Evolutionary conservation across 2,888 invertebrate species (phyloP).

Genomic region (Drosophila pegasa): DNA sequence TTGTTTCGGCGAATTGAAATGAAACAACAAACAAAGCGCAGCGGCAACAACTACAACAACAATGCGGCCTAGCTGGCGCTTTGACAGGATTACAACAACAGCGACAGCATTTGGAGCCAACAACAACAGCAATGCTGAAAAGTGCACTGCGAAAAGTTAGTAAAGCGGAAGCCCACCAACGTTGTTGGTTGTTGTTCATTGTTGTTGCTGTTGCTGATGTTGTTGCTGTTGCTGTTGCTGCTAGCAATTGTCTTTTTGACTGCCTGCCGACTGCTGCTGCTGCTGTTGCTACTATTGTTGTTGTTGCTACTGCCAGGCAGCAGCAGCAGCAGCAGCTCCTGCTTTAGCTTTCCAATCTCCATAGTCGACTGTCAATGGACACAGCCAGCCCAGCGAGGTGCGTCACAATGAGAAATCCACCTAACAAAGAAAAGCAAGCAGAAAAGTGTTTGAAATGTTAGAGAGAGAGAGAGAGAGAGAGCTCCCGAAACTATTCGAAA

Average conservation of each 20-base stretch:
- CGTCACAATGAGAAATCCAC: constrained; percentile 29
- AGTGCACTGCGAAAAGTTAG: constrained; percentile 72
- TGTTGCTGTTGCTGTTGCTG: constrained; percentile 31
- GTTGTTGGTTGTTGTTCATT: constrained; percentile 52
- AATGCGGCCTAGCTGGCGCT: constrained; percentile 47
- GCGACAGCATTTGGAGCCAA: constrained; percentile 50
- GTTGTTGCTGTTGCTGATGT: constrained; percentile 43
- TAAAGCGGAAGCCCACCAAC: constrained; percentile 69
- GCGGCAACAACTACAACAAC: constrained; percentile 40
- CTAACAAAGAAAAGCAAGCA: constrained; percentile 5
- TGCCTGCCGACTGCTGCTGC: constrained; percentile 11
- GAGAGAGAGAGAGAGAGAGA: constrained; percentile 9
- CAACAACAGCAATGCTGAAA: constrained; percentile 40
- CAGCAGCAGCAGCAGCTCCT: constrained; percentile 37
- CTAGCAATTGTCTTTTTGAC: constrained; percentile 19
- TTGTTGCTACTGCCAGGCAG: constrained; percentile 33
- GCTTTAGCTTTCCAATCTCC: constrained; percentile 39
- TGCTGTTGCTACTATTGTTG: constrained; percentile 26
- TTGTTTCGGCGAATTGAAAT: constrained; percentile 78
- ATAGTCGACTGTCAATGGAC: constrained; percentile 26
- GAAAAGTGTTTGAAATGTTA: neutral
- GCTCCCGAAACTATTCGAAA: constrained; percentile 1
- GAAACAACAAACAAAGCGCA: constrained; percentile 70
- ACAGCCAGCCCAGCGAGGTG: constrained; percentile 8
- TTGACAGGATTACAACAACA: constrained; percentile 68